A percentile compares a stretch with the other conserved stretches of the same genome.
Conservation (phyloP, 2,797 vertebrate species). For the Hyperoplus immaculatus region DNA sequence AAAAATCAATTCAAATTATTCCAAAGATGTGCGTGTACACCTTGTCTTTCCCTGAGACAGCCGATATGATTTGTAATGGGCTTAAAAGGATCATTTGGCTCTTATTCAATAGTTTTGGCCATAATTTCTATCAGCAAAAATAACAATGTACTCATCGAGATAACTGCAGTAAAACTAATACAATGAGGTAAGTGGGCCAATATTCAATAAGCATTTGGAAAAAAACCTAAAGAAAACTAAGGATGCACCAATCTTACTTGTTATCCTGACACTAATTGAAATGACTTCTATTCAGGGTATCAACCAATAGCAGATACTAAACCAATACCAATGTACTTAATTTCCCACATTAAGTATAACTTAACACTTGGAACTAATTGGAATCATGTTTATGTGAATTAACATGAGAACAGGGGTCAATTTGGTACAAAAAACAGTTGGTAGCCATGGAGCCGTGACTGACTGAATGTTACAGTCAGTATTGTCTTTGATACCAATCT, state of each 20-base stretch:
- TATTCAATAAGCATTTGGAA: neutral
- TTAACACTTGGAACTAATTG: neutral
- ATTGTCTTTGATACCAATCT: neutral
- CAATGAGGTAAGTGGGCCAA: constrained; percentile 1
- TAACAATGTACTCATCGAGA: constrained; percentile 10
- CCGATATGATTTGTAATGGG: constrained; percentile 29
- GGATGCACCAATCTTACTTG: neutral
- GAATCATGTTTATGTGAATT: neutral
- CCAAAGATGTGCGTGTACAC: constrained; percentile 20
- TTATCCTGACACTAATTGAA: neutral
- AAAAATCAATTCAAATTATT: constrained; percentile 49
- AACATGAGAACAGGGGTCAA: neutral
- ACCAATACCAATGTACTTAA: neutral
- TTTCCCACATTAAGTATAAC: neutral
- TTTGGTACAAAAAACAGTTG: neutral
- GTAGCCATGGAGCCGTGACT: neutral
- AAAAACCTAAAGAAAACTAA: neutral
- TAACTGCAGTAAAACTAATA: constrained; percentile 4
- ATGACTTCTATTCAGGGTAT: neutral
- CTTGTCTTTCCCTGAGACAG: constrained; percentile 29
- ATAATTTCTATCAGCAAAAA: constrained; percentile 26
- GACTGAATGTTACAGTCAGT: neutral
- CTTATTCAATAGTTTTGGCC: constrained; percentile 4
- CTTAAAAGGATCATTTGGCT: constrained; percentile 19
- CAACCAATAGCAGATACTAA: neutral